These are phyloP conservation scores for Temnothorax curvispinosus DNA, from an alignment of 1,140 invertebrate genomes.

Conservation along the genomic window DNA sequence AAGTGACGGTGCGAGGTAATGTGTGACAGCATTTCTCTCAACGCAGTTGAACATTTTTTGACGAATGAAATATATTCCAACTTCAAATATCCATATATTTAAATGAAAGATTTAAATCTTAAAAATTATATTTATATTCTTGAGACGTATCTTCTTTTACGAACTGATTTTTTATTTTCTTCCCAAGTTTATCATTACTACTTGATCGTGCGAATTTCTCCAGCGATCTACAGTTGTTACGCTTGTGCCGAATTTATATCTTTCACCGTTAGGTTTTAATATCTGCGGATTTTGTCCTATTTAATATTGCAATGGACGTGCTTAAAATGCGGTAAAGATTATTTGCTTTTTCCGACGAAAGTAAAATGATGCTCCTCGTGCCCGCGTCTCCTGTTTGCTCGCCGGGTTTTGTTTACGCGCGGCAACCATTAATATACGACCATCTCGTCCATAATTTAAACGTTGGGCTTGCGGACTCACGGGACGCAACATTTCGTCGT, in stretches of 20 bases:
- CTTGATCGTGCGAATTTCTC: neutral
- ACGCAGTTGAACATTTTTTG: neutral
- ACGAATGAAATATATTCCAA: neutral
- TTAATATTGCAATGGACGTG: neutral
- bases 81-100: neutral
- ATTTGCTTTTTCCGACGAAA: slow-evolving; percentile 3
- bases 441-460: slow-evolving; percentile 32
- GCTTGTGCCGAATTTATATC: neutral
- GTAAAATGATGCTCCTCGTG: slow-evolving; percentile 11
- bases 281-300: neutral
- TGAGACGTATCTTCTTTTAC: neutral
- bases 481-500: slow-evolving; percentile 47
- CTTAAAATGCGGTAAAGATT: neutral
- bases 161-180: too few species aligned
- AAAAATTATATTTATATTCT: neutral
- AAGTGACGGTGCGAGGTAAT: neutral
- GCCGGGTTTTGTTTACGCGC: slow-evolving; percentile 27
- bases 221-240: neutral
- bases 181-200: neutral
- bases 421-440: slow-evolving; percentile 42
- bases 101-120: neutral
- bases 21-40: neutral
- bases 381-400: neutral
- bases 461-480: slow-evolving; percentile 24
- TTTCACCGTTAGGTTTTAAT: neutral